Evolutionary conservation across 2,888 invertebrate genomes (phyloP).

Genomic region (Temnothorax unifasciatus): DNA sequence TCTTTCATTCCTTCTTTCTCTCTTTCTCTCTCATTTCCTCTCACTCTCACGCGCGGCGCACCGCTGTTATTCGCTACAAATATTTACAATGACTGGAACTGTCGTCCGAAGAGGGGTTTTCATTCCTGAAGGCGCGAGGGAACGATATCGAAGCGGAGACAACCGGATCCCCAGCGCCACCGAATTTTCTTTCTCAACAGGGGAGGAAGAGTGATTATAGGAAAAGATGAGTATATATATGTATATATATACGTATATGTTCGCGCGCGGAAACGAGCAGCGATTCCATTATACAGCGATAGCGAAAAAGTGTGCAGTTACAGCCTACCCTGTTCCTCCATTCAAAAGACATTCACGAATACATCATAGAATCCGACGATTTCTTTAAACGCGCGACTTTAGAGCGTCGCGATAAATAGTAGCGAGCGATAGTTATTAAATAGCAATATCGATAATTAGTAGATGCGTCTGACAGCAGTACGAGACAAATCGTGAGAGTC

Average conservation of each 20-base stretch:
- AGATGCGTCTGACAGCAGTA: slow-evolving; percentile 60
- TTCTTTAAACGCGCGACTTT: slow-evolving; percentile 56
- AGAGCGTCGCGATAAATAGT: slow-evolving; percentile 67
- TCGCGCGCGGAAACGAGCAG: slow-evolving; percentile 49
- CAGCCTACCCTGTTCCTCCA: slow-evolving; percentile 85
- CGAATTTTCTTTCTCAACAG: slow-evolving; percentile 35
- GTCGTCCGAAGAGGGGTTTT: slow-evolving; percentile 56
- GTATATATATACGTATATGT: slow-evolving; percentile 32
- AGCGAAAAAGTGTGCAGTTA: slow-evolving; percentile 81
- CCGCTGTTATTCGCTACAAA: slow-evolving; percentile 81
- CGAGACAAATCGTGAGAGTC: slow-evolving; percentile 47
- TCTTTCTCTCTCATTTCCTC: background rate
- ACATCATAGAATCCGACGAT: slow-evolving; percentile 73
- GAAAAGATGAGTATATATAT: background rate
- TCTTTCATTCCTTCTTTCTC: background rate
- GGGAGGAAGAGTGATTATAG: slow-evolving; percentile 5
- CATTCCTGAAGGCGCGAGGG: slow-evolving; percentile 35
- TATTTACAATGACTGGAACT: slow-evolving; percentile 80
- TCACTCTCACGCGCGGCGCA: slow-evolving; percentile 73
- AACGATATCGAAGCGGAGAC: slow-evolving; percentile 20
- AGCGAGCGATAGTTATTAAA: slow-evolving; percentile 74
- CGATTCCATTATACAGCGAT: slow-evolving; percentile 71
- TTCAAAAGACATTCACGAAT: slow-evolving; percentile 80
- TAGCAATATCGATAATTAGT: slow-evolving; percentile 70
- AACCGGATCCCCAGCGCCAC: slow-evolving; percentile 30